phyloP scores from a whole-genome alignment of 1,140 invertebrate species.

The Drosophila pseudoobscura region DNA sequence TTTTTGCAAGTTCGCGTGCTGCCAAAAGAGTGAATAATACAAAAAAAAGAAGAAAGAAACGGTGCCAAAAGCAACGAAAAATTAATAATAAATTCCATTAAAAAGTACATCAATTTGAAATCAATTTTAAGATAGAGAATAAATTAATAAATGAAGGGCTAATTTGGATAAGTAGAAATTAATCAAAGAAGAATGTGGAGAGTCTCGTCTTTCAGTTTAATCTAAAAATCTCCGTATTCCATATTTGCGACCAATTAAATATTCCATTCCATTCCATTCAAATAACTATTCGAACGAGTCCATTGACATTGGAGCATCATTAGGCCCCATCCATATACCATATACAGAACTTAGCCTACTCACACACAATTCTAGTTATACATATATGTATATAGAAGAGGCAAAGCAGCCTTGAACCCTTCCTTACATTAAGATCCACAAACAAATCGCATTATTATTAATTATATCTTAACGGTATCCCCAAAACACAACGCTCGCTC shows the following conservation, averaged over 20 bases:
- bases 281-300: not conserved
- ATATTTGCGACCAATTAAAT: no score
- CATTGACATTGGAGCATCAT: not conserved
- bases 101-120: conserved; percentile 19
- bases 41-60: conserved; percentile 7
- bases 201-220: not conserved
- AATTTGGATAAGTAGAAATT: conserved; percentile 44
- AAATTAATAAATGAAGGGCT: conserved; percentile 33
- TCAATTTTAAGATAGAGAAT: conserved; percentile 11
- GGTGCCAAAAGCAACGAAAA: conserved; percentile 14
- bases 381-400: conserved; percentile 49
- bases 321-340: not conserved
- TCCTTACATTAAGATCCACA: conserved; percentile 32
- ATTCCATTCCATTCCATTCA: no score
- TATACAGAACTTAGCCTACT: conserved; percentile 48
- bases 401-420: conserved; percentile 65
- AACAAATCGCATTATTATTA: conserved; percentile 66
- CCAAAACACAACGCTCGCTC: conserved; percentile 44
- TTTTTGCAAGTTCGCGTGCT: conserved; percentile 33
- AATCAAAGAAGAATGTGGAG: conserved; percentile 23
- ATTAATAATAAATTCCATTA: conserved; percentile 40
- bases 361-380: conserved; percentile 62
- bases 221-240: no score
- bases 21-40: conserved; percentile 21
- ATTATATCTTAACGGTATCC: conserved; percentile 73